Evolutionary conservation across 2,888 invertebrate genomes (phyloP).

Genomic region (Apamea sordens): DNA sequence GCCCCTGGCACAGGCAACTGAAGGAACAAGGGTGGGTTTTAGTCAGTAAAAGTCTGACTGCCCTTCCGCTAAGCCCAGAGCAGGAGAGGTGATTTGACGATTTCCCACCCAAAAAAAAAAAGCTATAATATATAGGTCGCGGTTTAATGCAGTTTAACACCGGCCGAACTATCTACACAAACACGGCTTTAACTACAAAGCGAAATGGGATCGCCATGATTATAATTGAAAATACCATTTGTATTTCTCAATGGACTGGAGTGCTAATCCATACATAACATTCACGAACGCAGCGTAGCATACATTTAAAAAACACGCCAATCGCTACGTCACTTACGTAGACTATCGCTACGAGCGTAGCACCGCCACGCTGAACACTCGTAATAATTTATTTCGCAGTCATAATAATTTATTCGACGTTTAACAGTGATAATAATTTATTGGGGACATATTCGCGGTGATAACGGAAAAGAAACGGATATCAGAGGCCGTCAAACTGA

Average conservation of each 20-base stretch:
- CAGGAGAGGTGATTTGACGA: no score
- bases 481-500: slow-evolving; percentile 67
- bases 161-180: slow-evolving; percentile 7
- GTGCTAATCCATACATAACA: slow-evolving; percentile 29
- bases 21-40: no score
- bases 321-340: slow-evolving; percentile 48
- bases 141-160: neutral
- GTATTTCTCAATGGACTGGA: slow-evolving; percentile 25
- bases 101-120: no score
- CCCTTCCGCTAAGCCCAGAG: no score
- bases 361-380: slow-evolving; percentile 41
- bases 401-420: slow-evolving; percentile 60
- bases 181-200: slow-evolving; percentile 24
- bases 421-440: slow-evolving; percentile 64
- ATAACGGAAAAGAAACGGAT: slow-evolving; percentile 67
- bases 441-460: slow-evolving; percentile 65
- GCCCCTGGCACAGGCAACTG: no score
- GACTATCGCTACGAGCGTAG: slow-evolving; percentile 42
- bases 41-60: no score
- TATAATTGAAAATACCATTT: slow-evolving; percentile 34
- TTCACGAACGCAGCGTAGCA: slow-evolving; percentile 15
- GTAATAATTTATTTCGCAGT: slow-evolving; percentile 57
- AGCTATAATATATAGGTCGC: no score
- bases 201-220: slow-evolving; percentile 21
- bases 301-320: slow-evolving; percentile 41